These are phyloP conservation scores for Neoaliturus tenellus DNA, from an alignment of 2,888 invertebrate species.

Conservation along the genomic window DNA sequence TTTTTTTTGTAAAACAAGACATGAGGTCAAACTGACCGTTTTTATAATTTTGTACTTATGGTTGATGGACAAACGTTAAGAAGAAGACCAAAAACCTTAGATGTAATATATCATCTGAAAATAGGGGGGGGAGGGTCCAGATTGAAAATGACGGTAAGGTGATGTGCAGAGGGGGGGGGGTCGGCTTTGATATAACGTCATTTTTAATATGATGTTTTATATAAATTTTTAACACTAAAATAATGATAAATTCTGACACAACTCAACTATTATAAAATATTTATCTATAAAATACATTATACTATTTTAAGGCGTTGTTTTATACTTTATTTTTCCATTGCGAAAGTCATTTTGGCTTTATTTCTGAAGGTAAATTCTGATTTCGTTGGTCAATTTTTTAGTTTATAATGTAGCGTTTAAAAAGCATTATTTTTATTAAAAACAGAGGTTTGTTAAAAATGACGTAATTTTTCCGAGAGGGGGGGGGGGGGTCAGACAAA, in stretches of 20 bases:
- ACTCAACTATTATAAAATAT: neutral
- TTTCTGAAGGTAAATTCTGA: no score
- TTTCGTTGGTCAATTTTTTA: neutral
- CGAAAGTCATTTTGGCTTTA: no score
- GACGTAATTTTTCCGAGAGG: no score
- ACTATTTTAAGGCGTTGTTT: no score
- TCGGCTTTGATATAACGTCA: neutral
- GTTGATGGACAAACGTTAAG: neutral
- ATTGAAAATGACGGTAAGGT: no score
- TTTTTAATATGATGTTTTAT: no score
- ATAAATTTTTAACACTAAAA: no score
- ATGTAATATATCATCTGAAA: neutral
- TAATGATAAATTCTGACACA: neutral
- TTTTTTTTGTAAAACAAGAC: neutral
- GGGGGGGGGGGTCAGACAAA: no score
- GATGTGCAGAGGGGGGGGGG: no score
- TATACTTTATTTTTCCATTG: no score
- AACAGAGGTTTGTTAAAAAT: no score
- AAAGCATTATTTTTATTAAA: neutral
- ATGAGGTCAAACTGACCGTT: slow-evolving; percentile 5
- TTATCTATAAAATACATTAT: neutral
- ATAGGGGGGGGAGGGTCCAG: no score
- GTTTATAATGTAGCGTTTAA: neutral
- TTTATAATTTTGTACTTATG: neutral
- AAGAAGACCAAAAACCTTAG: neutral